Base-by-base conservation (phyloP, 1,140 invertebrate species). In the Drosophila melanogaster region DNA sequence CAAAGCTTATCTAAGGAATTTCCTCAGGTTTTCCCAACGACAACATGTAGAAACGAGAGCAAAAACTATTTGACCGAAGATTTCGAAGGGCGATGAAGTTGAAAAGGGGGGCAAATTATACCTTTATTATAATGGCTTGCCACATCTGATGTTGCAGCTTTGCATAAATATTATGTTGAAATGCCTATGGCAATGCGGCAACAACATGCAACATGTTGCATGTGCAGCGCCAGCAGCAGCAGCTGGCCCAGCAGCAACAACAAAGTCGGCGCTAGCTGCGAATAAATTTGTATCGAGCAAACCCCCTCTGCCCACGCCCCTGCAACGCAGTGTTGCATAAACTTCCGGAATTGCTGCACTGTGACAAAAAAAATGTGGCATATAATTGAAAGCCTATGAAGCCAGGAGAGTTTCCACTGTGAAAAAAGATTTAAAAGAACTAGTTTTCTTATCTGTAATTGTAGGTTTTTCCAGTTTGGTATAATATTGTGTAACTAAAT, bases 181-280 rank as follows among this genome's bases (percentile, higher is more conserved):
- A 71, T 70, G 67, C 50, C 66, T 57, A 47, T 35, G 66, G 51
- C 67, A 70, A 71, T 71, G 65, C 65, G 67, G 67, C 49, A 47
- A 57, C 53, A 71, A 65, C 87, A 90, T 90, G 86, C 86, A 90
- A 90, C 86, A 85, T 90, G 86, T 90, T 90, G 81, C 86, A 90
- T 90, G 86, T 79, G 61, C 67, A 61, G 7, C 56, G 58, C 44
- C 60, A 56, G 14, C 50, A 66, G 44, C 60, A 56, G 14, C 50
- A 66, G 44, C 55, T 59, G 58, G 43, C 38, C 40, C 15, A 58
- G 72, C 66, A 77, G 64, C 79, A 59, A 58, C 69, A 81, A 69
- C 61, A 79, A 69, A 79, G 72, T 77, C 65, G 58, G 69, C 75
- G 77, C 61, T 81, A 70, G 38, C 56, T 66, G 69, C 65, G 44